A percentile compares a stretch with the other conserved stretches of the same genome.
These are phyloP conservation scores for Acrocephalus arundinaceus DNA, from an alignment of 2,113 vertebrate species.

Conservation along the genomic window DNA sequence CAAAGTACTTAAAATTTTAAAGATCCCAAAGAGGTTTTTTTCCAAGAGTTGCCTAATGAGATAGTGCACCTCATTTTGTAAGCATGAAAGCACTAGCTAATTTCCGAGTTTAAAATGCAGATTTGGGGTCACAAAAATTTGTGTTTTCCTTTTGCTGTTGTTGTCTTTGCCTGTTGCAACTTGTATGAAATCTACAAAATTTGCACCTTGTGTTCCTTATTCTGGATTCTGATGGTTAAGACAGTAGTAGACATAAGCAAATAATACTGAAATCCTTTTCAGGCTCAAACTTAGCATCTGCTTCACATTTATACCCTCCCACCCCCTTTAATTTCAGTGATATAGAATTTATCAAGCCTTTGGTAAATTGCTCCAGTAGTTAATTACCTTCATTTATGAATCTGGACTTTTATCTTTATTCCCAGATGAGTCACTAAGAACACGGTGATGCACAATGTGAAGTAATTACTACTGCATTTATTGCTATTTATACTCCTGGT, in stretches of 20 bases:
- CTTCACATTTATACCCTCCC: background rate
- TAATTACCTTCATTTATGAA: slow-evolving; percentile 69
- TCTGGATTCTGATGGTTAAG: background rate
- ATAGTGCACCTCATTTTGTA: background rate
- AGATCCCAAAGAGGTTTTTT: background rate
- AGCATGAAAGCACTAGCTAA: background rate
- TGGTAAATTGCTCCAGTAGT: slow-evolving; percentile 55
- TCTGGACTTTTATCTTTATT: slow-evolving; percentile 68
- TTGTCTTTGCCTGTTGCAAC: background rate
- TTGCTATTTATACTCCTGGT: slow-evolving; percentile 53
- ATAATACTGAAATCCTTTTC: background rate
- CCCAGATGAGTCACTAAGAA: slow-evolving; percentile 53
- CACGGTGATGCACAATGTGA: slow-evolving; percentile 48
- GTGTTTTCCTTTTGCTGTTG: background rate
- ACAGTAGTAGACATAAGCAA: background rate
- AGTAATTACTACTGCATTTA: slow-evolving; percentile 64
- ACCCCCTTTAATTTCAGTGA: slow-evolving; percentile 11
- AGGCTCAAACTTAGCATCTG: slow-evolving; percentile 18
- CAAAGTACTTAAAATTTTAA: background rate
- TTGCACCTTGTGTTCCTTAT: background rate
- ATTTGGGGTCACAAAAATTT: background rate
- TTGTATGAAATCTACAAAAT: background rate
- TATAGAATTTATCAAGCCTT: slow-evolving; percentile 49
- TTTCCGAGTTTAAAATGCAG: background rate
- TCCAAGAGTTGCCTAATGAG: background rate